Evolutionary conservation across 2,113 vertebrate genomes (phyloP).

Genomic region (Equus przewalskii): DNA sequence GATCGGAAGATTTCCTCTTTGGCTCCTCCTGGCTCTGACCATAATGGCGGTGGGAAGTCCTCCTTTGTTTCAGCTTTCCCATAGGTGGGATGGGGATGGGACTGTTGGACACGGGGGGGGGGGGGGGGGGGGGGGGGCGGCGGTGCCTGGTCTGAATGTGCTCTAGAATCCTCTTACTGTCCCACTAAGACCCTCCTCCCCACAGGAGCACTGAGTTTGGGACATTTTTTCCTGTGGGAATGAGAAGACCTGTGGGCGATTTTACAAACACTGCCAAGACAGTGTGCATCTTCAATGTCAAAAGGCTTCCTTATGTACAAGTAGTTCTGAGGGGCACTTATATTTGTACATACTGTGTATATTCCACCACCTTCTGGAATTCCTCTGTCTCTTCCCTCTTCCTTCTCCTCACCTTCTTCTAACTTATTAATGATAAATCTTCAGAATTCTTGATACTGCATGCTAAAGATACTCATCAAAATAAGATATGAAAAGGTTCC

Average conservation of each 20-base stretch:
- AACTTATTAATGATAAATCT: background rate
- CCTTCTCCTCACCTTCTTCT: background rate
- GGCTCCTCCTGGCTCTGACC: background rate
- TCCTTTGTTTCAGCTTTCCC: background rate
- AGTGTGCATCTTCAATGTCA: background rate
- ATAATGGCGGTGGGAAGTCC: background rate
- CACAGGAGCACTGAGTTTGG: background rate
- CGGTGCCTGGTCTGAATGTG: background rate
- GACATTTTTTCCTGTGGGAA: background rate
- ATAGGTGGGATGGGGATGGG: background rate
- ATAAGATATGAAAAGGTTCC: background rate
- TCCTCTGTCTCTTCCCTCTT: background rate
- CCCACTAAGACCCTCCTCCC: background rate
- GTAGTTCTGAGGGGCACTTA: background rate
- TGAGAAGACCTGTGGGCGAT: background rate
- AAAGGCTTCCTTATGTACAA: background rate
- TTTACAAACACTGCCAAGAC: background rate
- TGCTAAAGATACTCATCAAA: background rate
- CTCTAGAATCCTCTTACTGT: background rate
- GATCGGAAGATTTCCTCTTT: background rate
- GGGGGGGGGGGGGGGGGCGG: fast-evolving
- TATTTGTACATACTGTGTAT: too few species aligned
- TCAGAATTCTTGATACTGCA: background rate
- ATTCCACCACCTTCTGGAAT: background rate
- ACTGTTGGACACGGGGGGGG: fast-evolving